These are phyloP conservation scores for Ischnus inquisitorius DNA, from an alignment of 2,888 invertebrate genomes.

Conservation along the genomic window DNA sequence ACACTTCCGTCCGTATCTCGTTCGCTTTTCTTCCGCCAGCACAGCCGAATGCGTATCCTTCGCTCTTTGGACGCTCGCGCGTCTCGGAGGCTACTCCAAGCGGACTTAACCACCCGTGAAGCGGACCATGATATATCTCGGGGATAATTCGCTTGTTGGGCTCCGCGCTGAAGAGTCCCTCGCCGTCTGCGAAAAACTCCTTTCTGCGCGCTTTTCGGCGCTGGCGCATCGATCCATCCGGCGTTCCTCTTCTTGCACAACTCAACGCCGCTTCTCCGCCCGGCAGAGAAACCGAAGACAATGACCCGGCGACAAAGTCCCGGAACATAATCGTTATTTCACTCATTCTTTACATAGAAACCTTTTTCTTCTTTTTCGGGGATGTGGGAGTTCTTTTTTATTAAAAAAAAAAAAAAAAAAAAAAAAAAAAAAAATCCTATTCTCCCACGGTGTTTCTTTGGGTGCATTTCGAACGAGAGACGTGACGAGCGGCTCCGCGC, in stretches of 20 bases:
- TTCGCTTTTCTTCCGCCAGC: slow-evolving; percentile 55
- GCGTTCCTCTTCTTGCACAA: slow-evolving; percentile 49
- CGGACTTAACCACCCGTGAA: slow-evolving; percentile 83
- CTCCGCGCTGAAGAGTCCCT: slow-evolving; percentile 67
- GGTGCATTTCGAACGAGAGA: slow-evolving; percentile 19
- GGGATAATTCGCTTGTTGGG: slow-evolving; percentile 83
- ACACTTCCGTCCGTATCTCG: slow-evolving; percentile 70
- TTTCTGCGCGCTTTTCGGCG: slow-evolving; percentile 40
- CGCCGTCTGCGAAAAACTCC: slow-evolving; percentile 13
- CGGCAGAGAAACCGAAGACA: not conserved
- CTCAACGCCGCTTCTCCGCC: not conserved
- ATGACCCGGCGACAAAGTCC: not conserved
- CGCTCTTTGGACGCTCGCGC: slow-evolving; percentile 29
- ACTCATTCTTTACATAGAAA: too few relatives aligned
- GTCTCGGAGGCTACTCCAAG: slow-evolving; percentile 71
- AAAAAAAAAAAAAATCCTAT: not conserved
- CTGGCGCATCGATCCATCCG: slow-evolving; percentile 76
- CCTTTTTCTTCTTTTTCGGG: too few relatives aligned
- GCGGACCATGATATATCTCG: slow-evolving; percentile 80
- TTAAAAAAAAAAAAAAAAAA: not conserved
- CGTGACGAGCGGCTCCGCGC: slow-evolving; percentile 56
- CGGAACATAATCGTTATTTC: too few relatives aligned
- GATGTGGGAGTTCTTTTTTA: too few relatives aligned
- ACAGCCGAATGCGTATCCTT: slow-evolving; percentile 34
- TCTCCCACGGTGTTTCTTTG: slow-evolving; percentile 59